phyloP scores from a whole-genome alignment of 2,888 invertebrate genomes.

The Agriopis marginaria region DNA sequence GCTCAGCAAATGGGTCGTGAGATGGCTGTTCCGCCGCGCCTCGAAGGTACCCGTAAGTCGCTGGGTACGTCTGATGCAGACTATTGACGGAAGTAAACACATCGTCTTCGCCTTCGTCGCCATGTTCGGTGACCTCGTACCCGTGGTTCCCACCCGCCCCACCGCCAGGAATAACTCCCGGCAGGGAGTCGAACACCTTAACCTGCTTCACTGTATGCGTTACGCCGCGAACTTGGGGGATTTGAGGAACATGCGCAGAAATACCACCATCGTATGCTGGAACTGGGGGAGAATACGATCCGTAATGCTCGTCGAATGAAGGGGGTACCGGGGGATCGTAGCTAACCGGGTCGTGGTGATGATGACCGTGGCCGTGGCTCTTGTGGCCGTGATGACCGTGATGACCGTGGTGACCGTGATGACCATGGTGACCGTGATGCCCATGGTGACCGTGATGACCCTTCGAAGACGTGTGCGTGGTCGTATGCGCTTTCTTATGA shows the following conservation, averaged over 20 bases:
- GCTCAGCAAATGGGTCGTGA: constrained; percentile 63
- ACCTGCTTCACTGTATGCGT: constrained; percentile 78
- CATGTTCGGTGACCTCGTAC: constrained; percentile 79
- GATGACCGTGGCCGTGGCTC: constrained; percentile 53
- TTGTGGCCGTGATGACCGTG: constrained; percentile 50
- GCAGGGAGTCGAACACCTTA: constrained; percentile 75
- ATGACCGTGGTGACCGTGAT: constrained; percentile 52
- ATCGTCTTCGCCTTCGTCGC: constrained; percentile 72
- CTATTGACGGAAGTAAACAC: constrained; percentile 69
- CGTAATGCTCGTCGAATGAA: constrained; percentile 68
- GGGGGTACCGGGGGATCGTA: constrained; percentile 59
- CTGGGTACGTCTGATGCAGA: constrained; percentile 69
- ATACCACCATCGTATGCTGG: constrained; percentile 59
- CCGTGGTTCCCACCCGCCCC: constrained; percentile 57
- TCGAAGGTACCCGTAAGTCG: constrained; percentile 67
- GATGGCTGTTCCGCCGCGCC: constrained; percentile 60
- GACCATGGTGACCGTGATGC: constrained; percentile 51
- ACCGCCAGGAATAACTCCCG: constrained; percentile 62
- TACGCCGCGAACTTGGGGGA: constrained; percentile 60
- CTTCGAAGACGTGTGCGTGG: constrained; percentile 64
- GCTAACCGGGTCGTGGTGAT: constrained; percentile 61
- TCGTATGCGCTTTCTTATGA: constrained; percentile 70
- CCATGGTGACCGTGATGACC: constrained; percentile 55
- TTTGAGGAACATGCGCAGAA: constrained; percentile 46
- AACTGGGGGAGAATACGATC: constrained; percentile 58